Evolutionary conservation across 2,888 invertebrate species (phyloP), one percentile per base, ranked within the genome.

Genomic region (Heteropelma amictum): DNA sequence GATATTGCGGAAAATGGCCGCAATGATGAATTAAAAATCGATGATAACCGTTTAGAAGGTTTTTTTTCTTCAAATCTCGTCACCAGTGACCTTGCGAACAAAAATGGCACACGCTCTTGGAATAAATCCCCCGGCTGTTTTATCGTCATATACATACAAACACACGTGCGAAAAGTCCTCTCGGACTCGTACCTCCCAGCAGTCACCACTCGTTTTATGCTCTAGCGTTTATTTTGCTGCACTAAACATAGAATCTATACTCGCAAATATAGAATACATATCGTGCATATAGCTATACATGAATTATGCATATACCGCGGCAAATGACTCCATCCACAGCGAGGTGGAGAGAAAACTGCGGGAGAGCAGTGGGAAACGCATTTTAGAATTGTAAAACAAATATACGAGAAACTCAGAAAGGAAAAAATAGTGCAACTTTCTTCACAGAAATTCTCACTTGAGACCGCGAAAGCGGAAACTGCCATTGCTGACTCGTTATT

Each of bases 171-270:
- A 17, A 42, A 51, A 30, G 26, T 28, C 53, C 58, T 30, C 35
- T 51, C 30, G 23, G 35, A n/a, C 64, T 65, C 58, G 17, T 23
- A 14, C 33, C 30, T 45, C 30, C 38, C 30, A 40, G 8, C 60
- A 40, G 61, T 49, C 56, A 4, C 30, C 61, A 49, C 33, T 30
- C 58, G 54, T 19, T 47, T 49, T 49, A 12, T 45, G 19, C 47
- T 58, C 53, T 38, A 65, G 33, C 63, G 80, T 79, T 80, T 76
- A 82, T 76, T 78, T 79, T 63, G 75, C 72, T 63, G 64, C 63
- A 75, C 79, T 83, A 83, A 83, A 83, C 76, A 81, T 83, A 83
- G 83, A 80, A 77, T 35, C 78, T 79, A 80, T 81, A 69, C 77
- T 73, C 74, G 74, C 73, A 80, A 82, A 82, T 83, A 81, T 82